Evolutionary conservation across 2,113 vertebrate species (phyloP), one percentile per base, ranked within the genome.

Genomic region (Chionomys nivalis): DNA sequence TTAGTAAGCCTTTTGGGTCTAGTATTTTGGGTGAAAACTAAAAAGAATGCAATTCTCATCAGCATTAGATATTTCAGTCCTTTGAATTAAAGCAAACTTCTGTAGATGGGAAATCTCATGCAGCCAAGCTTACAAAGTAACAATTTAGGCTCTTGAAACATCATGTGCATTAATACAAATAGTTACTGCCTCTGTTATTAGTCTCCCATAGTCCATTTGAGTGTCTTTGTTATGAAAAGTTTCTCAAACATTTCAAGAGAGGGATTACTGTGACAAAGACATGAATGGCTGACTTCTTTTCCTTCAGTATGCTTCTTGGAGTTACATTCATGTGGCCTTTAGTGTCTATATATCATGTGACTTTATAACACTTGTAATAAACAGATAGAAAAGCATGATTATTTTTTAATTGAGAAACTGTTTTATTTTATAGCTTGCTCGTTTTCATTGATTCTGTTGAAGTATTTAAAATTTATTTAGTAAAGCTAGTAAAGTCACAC

Each of bases 401-500:
- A 23, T 42, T 12, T 85, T 93, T 89, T 81, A 94, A 96, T 68
- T 87, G 70, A 93, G 42, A 89, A 93, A 70, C 28, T 21, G 12
- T 58, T 81, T 85, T 79, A 49, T 82, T 87, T 94, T 95, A 87
- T 21, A 79, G 13, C 66, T 26, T 85, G 8, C 3, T 95, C 13
- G 90, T 95, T 39, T 95, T 26, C 72, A 95, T 44, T 42, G n/a
- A 14, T 94, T 42, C 70, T 21, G 0, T 91, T 96, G 63, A 95
- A 31, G 10, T 85, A 47, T 83, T 96, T 95, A 95, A 95, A 98
- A 96, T 98, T 76, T 97, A 96, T 94, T 97, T 95, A 96, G 72
- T 95, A 97, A 94, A 94, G 58, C 85, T 95, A 94, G 31, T 93
- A 93, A 97, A 95, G 61, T 72, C 85, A 94, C 39, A 87, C 4